Conservation (phyloP, 2,797 vertebrate species). For the Dromococcyx pavoninus region DNA sequence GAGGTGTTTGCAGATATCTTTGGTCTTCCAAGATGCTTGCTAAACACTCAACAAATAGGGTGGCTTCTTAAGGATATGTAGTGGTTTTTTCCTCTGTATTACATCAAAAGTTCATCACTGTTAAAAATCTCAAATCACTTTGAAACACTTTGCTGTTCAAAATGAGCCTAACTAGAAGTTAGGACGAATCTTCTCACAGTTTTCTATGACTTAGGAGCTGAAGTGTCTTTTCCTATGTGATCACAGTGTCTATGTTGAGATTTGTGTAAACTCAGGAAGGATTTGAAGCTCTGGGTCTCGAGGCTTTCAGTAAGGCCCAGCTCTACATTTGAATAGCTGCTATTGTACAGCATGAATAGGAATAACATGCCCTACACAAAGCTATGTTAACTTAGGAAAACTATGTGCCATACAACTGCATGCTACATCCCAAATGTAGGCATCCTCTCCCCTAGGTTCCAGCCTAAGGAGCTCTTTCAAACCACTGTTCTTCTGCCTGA, state of each 20-base stretch:
- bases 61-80: background rate
- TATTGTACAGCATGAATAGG: background rate
- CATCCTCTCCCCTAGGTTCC: background rate
- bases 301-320: background rate
- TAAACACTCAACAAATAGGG: background rate
- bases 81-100: background rate
- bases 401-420: rapidly evolving
- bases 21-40: background rate
- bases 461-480: background rate
- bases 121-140: background rate
- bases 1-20: background rate
- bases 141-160: background rate
- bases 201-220: background rate
- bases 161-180: background rate
- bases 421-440: background rate
- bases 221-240: background rate
- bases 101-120: background rate
- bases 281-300: background rate
- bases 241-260: background rate
- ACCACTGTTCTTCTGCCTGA: background rate
- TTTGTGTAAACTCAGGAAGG: background rate
- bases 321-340: background rate
- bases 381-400: rapidly evolving
- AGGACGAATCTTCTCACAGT: background rate
- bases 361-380: background rate